These are phyloP conservation scores for Timema podura DNA, from an alignment of 2,888 invertebrate genomes.

Conservation along the genomic window DNA sequence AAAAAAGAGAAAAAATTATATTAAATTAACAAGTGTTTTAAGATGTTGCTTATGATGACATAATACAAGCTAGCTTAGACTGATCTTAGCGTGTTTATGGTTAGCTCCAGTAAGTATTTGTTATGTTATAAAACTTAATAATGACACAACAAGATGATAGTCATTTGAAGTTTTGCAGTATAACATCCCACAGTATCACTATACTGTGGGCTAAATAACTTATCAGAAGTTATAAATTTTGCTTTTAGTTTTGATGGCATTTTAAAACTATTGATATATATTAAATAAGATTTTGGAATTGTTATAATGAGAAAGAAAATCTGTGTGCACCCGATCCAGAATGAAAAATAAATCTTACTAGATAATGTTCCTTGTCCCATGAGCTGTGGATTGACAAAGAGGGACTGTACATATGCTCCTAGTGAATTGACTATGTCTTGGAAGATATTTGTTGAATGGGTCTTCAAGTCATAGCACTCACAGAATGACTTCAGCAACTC, in stretches of 20 bases:
- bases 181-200: no score
- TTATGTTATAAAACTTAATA: no score
- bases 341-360: neutral
- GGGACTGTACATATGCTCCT: slow-evolving; percentile 90
- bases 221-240: neutral
- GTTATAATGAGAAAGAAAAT: neutral
- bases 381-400: slow-evolving; percentile 72
- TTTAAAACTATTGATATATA: neutral
- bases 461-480: slow-evolving; percentile 91
- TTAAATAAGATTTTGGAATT: neutral
- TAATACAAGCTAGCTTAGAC: no score
- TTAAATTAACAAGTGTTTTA: no score
- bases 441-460: slow-evolving; percentile 88
- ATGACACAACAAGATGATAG: no score
- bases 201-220: neutral
- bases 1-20: no score
- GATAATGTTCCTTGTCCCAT: slow-evolving; percentile 48
- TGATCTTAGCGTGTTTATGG: no score
- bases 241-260: neutral
- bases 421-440: slow-evolving; percentile 93
- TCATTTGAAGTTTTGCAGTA: no score
- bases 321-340: neutral
- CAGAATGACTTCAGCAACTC: slow-evolving; percentile 87
- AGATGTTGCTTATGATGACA: no score
- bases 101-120: no score